A percentile compares a stretch with the other conserved stretches of the same genome.
phyloP scores from a whole-genome alignment of 1,140 invertebrate genomes.

The Drosophila repletoides region DNA sequence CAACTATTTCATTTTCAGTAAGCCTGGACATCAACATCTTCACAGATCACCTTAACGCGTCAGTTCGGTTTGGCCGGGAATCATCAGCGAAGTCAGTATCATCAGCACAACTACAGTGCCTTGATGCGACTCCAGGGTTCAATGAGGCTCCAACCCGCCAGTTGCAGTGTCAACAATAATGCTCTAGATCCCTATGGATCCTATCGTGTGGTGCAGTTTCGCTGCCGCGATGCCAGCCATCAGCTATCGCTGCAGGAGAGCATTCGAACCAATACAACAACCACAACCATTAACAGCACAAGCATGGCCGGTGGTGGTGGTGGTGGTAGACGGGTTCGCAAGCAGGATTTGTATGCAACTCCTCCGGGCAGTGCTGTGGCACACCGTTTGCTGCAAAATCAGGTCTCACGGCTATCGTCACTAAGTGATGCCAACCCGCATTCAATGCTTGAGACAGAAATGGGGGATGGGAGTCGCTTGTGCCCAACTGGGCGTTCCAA shows the following conservation, averaged over 20 bases:
- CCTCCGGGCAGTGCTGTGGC: slow-evolving; percentile 2
- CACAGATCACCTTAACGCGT: slow-evolving; percentile 62
- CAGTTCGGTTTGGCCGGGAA: slow-evolving; percentile 60
- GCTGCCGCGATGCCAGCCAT: slow-evolving; percentile 64
- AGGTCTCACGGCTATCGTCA: slow-evolving; percentile 56
- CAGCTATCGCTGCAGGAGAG: slow-evolving; percentile 71
- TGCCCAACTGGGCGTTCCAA: slow-evolving; percentile 40
- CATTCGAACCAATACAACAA: slow-evolving; percentile 68
- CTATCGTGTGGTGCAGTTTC: slow-evolving; percentile 73
- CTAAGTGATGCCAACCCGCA: slow-evolving; percentile 47
- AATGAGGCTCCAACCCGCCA: slow-evolving; percentile 60
- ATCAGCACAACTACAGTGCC: slow-evolving; percentile 73
- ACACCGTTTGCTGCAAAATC: slow-evolving; percentile 58
- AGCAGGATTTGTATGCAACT: slow-evolving; percentile 44
- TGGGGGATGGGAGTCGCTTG: slow-evolving; percentile 28
- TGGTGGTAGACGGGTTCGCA: slow-evolving; percentile 34
- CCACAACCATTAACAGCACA: slow-evolving; percentile 63
- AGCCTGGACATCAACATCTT: too few relatives aligned
- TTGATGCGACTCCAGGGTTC: slow-evolving; percentile 65
- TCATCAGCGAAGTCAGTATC: slow-evolving; percentile 58
- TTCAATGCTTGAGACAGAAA: slow-evolving; percentile 49
- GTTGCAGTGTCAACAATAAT: slow-evolving; percentile 72
- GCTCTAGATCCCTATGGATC: slow-evolving; percentile 72
- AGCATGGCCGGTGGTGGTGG: slow-evolving; percentile 20
- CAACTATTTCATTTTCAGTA: too few relatives aligned